Percentiles rank a stretch among this genome's conserved stretches.
phyloP scores from a whole-genome alignment of 2,113 vertebrate genomes.

The Geococcyx californianus region DNA sequence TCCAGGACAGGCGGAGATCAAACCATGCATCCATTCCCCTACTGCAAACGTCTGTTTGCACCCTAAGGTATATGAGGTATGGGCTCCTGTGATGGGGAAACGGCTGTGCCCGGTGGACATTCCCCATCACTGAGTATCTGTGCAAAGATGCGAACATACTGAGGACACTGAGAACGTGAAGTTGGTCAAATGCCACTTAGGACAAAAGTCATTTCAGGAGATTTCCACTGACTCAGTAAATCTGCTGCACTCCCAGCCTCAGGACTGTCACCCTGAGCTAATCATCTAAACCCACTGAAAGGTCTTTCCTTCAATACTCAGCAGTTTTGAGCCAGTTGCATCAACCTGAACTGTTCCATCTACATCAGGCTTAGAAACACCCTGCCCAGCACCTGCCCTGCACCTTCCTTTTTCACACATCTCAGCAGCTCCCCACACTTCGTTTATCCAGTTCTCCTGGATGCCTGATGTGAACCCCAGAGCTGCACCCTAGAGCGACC shows the following conservation, averaged over 20 bases:
- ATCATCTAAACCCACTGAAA: background rate
- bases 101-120: background rate
- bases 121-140: accelerated
- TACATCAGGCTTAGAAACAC: background rate
- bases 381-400: background rate
- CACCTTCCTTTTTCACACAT: background rate
- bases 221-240: background rate
- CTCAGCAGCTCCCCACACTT: background rate
- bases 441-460: background rate
- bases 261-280: background rate
- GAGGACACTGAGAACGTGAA: background rate
- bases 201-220: background rate
- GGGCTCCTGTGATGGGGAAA: background rate
- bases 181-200: background rate
- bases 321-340: background rate
- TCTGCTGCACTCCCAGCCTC: background rate
- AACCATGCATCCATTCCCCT: background rate
- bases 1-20: background rate
- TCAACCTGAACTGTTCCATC: background rate
- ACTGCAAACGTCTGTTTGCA: background rate
- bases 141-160: accelerated
- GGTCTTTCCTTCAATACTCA: background rate
- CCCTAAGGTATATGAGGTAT: background rate
- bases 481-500: background rate
- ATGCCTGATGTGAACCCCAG: background rate